Evolutionary conservation across 2,797 vertebrate species (phyloP), one percentile per base, ranked within the genome.

Genomic region (Sebastes steindachneri): DNA sequence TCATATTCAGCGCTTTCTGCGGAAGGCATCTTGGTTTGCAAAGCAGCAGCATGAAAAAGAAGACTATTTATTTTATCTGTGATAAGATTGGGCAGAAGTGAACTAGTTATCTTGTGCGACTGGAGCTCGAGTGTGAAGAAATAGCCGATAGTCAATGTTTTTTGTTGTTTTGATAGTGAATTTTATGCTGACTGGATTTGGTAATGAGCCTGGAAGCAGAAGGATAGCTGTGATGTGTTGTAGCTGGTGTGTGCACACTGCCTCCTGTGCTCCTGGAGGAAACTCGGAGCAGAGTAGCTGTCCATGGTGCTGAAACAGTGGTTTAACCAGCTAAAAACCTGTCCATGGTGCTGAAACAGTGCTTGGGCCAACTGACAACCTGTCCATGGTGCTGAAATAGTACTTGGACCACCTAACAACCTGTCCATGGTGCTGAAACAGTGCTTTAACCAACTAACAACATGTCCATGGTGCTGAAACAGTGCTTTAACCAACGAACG

Each of bases 161-260:
- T 37, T 53, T 68, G 51, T 26, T 62, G 58, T 33, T 68, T 69
- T 68, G 68, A 76, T 69, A 7, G 14, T 55, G 53, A 77, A 67
- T 68, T 84, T 73, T 63, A 54, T 74, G 68, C 48, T 75, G 69
- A 57, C 55, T 68, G 63, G 55, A 64, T 79, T 67, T 80, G 51
- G 29, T 82, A 67, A 86, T 82, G 75, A 77, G 60, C 63, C 31
- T 45, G 26, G 62, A 75, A 66, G 65, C 76, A 66, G 75, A 45
- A 31, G 75, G 79, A 25, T 25, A 11, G 15, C 48, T 66, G 53
- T 17, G 37, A 4, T 48, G 4, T 14, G 35, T 12, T 60, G 41
- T 45, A 28, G 60, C 65, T 64, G 69, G 63, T 64, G 62, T 67
- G 53, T n/a, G 1, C 63, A 53, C 33, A 17, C 57, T 53, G 59